Conservation (phyloP, 1,140 invertebrate species). For the Drosophila orena region DNA sequence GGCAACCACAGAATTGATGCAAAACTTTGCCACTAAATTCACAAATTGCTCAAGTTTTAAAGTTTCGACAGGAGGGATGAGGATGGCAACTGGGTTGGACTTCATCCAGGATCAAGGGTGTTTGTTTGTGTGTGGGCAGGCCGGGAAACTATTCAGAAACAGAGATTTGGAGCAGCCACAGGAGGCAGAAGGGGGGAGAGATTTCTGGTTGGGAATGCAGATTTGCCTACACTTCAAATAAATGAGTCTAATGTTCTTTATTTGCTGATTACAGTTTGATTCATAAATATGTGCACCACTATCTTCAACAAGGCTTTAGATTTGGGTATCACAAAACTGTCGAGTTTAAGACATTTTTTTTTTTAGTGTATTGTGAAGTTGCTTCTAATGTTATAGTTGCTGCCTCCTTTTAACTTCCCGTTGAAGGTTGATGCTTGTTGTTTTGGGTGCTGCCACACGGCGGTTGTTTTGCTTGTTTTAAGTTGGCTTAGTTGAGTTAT, state of each 20-base stretch:
- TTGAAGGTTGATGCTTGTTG: constrained; percentile 52
- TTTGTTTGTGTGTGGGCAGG: constrained; percentile 27
- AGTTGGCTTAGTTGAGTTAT: constrained; percentile 80
- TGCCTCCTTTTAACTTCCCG: constrained; percentile 77
- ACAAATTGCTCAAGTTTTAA: constrained; percentile 81
- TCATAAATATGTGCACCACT: too few species aligned
- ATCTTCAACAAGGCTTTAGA: too few species aligned
- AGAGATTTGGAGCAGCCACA: constrained; percentile 58
- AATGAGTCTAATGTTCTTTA: too few species aligned
- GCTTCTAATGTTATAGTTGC: constrained; percentile 34
- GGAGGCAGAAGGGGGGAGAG: constrained; percentile 3
- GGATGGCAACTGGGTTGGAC: not conserved
- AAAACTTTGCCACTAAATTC: constrained; percentile 78
- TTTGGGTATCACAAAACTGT: too few species aligned
- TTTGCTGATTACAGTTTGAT: too few species aligned
- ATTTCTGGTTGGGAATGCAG: constrained; percentile 49
- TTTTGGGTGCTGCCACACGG: constrained; percentile 52
- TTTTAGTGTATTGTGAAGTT: constrained; percentile 32
- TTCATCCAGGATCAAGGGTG: constrained; percentile 31
- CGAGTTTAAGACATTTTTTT: too few species aligned
- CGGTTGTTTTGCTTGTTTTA: constrained; percentile 45
- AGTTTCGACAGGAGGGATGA: constrained; percentile 58
- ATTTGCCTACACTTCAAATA: constrained; percentile 45
- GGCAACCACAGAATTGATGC: constrained; percentile 62
- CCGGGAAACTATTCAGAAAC: constrained; percentile 75